Percentiles rank a stretch among this genome's conserved stretches.
Conservation (phyloP, 2,797 vertebrate genomes). For the Neomorphus geoffroyi region DNA sequence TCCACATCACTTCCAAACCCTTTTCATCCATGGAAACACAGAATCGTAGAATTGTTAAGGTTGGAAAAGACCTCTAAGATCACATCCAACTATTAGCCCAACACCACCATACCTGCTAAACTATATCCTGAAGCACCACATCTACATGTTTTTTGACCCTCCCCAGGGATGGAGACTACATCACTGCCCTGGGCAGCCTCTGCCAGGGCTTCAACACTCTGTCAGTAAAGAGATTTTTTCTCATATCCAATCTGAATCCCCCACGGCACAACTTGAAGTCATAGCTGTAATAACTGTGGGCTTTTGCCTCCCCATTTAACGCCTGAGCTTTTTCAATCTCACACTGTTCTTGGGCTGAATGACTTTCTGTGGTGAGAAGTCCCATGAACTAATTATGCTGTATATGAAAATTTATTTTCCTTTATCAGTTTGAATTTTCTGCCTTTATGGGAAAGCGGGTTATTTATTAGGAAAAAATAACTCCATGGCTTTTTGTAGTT, state of each 20-base stretch:
- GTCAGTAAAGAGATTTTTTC: too few relatives aligned
- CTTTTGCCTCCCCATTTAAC: background rate
- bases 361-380: background rate
- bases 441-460: background rate
- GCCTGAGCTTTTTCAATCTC: background rate
- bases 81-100: too few relatives aligned
- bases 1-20: background rate
- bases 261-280: background rate
- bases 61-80: too few relatives aligned
- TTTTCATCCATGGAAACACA: background rate
- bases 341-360: background rate
- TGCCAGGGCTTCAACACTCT: too few relatives aligned
- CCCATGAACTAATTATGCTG: background rate
- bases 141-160: too few relatives aligned
- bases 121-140: too few relatives aligned
- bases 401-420: background rate
- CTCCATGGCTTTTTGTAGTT: background rate
- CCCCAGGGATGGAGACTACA: too few relatives aligned
- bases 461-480: background rate
- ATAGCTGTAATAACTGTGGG: background rate
- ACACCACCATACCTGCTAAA: too few relatives aligned
- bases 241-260: too few relatives aligned
- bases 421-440: constrained; percentile 18
- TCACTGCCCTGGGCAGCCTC: too few relatives aligned
- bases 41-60: too few relatives aligned